These are phyloP conservation scores for Dasypolia templi DNA, from an alignment of 2,888 invertebrate species.

Conservation along the genomic window DNA sequence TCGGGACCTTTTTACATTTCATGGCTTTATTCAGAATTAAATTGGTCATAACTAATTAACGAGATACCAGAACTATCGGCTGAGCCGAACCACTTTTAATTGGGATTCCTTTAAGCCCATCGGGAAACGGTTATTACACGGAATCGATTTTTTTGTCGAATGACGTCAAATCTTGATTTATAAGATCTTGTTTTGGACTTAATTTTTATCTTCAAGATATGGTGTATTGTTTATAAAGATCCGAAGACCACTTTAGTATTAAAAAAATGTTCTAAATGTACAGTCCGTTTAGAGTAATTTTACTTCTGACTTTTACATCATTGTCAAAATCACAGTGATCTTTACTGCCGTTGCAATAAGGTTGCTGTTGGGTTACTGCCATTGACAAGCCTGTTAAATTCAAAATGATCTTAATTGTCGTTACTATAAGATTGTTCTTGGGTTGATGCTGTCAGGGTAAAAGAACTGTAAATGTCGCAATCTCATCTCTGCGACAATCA, in stretches of 20 bases:
- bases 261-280: no score
- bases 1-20: conserved; percentile 37
- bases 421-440: no score
- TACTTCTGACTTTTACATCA: no score
- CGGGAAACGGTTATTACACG: conserved; percentile 27
- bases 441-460: no score
- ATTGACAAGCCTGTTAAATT: no score
- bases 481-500: background rate
- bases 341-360: no score
- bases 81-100: conserved; percentile 56
- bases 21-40: conserved; percentile 52
- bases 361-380: no score
- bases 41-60: conserved; percentile 62
- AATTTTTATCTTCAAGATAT: background rate
- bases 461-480: no score
- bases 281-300: no score
- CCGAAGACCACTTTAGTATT: no score
- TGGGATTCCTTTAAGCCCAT: conserved; percentile 54
- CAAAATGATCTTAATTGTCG: no score
- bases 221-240: background rate
- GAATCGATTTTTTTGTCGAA: conserved; percentile 27
- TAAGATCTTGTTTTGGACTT: background rate
- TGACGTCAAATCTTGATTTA: conserved; percentile 24
- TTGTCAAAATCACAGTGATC: no score
- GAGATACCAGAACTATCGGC: conserved; percentile 42